These are phyloP conservation scores for Chrysolina americana DNA, from an alignment of 2,888 invertebrate species.

Conservation along the genomic window DNA sequence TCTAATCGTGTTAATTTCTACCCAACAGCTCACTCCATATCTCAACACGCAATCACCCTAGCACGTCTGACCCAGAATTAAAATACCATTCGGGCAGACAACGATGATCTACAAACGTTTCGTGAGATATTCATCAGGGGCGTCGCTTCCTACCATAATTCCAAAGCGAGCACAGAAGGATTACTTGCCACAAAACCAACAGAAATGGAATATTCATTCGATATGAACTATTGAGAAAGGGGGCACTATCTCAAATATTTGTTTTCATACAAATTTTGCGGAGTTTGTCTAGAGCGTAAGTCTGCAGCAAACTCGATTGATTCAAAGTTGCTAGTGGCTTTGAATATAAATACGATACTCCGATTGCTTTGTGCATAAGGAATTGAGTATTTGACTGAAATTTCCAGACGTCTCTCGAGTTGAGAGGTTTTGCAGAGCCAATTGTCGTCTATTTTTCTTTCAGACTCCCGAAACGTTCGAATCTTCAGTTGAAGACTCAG, in stretches of 20 bases:
- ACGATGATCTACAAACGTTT: conserved; percentile 26
- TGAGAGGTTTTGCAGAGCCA: neutral
- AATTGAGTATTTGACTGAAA: neutral
- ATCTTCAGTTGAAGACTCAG: too few species aligned
- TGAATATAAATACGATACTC: neutral
- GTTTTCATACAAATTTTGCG: neutral
- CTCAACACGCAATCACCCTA: conserved; percentile 35
- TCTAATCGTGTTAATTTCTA: conserved; percentile 40
- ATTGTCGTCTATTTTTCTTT: too few species aligned
- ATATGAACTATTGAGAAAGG: neutral
- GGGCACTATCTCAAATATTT: neutral
- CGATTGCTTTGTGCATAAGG: neutral
- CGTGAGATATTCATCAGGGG: conserved; percentile 15
- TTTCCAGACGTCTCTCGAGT: neutral
- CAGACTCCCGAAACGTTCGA: too few species aligned
- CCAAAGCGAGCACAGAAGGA: too few species aligned
- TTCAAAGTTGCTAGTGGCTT: neutral
- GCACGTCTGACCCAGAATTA: conserved; percentile 34
- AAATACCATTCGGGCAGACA: conserved; percentile 35
- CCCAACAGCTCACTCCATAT: conserved; percentile 36
- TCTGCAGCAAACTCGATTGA: neutral
- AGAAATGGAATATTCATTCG: neutral
- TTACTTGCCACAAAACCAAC: neutral
- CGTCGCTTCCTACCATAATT: neutral
- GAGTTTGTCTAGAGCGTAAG: neutral